Evolutionary conservation across 2,888 invertebrate genomes (phyloP).

Genomic region (Adela reaumurella): DNA sequence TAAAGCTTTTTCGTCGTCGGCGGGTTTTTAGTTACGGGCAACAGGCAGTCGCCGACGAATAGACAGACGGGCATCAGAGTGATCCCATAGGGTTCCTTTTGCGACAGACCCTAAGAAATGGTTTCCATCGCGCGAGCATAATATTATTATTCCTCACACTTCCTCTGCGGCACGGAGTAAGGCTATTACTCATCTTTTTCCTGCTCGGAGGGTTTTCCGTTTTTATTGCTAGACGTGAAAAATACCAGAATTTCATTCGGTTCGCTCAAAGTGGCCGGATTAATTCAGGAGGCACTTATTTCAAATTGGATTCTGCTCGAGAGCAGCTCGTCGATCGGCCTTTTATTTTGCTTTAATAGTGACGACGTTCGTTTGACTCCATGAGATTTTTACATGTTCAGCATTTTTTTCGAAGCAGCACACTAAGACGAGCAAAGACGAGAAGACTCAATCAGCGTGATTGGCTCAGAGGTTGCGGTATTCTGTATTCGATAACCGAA

Average conservation of each 20-base stretch:
- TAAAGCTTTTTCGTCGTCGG: too few relatives aligned
- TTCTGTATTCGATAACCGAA: too few relatives aligned
- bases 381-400: too few relatives aligned
- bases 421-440: too few relatives aligned
- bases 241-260: conserved; percentile 54
- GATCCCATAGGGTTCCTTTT: too few relatives aligned
- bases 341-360: conserved; percentile 42
- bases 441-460: too few relatives aligned
- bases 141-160: conserved; percentile 49
- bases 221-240: conserved; percentile 55
- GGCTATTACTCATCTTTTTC: conserved; percentile 51
- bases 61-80: too few relatives aligned
- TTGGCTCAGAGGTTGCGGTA: too few relatives aligned
- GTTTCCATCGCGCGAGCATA: conserved; percentile 30
- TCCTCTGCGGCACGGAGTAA: conserved; percentile 27
- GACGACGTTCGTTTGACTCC: conserved; percentile 13
- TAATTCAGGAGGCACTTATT: conserved; percentile 56
- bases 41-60: too few relatives aligned
- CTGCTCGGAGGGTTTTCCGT: conserved; percentile 33
- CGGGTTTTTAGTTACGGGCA: too few relatives aligned
- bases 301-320: conserved; percentile 51
- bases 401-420: too few relatives aligned
- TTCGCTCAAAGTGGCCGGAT: conserved; percentile 49
- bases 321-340: conserved; percentile 27
- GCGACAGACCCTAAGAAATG: too few relatives aligned